Evolutionary conservation across 1,140 invertebrate genomes (phyloP).

Genomic region (Thaumetopoea pityocampa): DNA sequence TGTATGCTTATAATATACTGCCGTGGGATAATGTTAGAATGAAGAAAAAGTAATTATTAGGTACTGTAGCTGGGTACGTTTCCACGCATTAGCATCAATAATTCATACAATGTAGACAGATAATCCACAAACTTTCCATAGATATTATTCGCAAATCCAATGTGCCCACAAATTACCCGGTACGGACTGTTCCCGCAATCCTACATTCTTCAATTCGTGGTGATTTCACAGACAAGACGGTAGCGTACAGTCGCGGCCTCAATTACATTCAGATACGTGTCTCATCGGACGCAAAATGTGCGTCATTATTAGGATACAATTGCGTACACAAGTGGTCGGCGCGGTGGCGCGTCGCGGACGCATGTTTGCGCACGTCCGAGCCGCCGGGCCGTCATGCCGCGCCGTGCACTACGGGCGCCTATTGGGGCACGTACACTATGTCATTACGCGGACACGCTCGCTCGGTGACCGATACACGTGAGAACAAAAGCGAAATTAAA

Average conservation of each 20-base stretch:
- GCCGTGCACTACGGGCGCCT: constrained; percentile 22
- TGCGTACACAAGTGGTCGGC: constrained; percentile 22
- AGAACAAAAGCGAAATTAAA: constrained; percentile 6
- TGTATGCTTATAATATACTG: too few relatives aligned
- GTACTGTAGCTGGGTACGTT: too few relatives aligned
- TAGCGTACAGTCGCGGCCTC: constrained; percentile 17
- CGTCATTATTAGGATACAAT: constrained; percentile 16
- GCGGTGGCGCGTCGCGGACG: constrained; percentile 6
- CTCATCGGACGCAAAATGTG: constrained; percentile 10
- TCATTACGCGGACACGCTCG: constrained; percentile 43
- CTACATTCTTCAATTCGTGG: constrained; percentile 4
- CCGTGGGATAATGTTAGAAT: too few relatives aligned
- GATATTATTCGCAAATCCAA: too few relatives aligned
- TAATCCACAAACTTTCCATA: too few relatives aligned
- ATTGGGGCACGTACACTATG: constrained; percentile 52
- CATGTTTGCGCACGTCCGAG: constrained; percentile 20
- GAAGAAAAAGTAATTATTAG: too few relatives aligned
- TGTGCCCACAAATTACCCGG: too few relatives aligned
- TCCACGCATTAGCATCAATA: too few relatives aligned
- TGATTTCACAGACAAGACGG: constrained; percentile 16
- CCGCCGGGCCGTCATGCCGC: too few relatives aligned
- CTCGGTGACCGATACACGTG: constrained; percentile 14
- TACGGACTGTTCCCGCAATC: constrained; percentile 5
- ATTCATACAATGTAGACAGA: too few relatives aligned
- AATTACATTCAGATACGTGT: constrained; percentile 23